Conservation (phyloP, 2,888 invertebrate species). For the Chorisops tibialis region DNA sequence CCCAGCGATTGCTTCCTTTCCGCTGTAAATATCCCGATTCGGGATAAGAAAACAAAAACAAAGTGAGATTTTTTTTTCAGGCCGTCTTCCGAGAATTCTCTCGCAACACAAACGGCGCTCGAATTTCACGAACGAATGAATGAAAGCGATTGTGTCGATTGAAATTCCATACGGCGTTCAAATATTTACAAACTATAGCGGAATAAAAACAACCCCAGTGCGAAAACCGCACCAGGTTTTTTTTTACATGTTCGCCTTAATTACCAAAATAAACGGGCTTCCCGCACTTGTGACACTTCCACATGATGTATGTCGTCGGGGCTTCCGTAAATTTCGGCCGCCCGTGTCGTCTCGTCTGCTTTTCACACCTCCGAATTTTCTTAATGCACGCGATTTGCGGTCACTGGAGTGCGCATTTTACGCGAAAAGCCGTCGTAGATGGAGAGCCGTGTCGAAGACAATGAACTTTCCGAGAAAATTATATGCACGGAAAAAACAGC, state of each 20-base stretch:
- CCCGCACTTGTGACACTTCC: conserved; percentile 80
- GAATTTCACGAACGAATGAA: too few relatives aligned
- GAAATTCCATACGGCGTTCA: too few relatives aligned
- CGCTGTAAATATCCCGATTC: conserved; percentile 58
- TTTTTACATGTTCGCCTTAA: conserved; percentile 33
- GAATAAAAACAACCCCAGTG: too few relatives aligned
- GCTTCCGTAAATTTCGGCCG: not conserved
- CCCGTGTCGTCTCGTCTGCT: not conserved
- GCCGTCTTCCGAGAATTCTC: too few relatives aligned
- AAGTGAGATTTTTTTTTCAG: conserved; percentile 17
- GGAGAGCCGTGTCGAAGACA: conserved; percentile 20
- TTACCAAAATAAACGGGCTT: conserved; percentile 78
- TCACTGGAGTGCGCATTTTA: conserved; percentile 2
- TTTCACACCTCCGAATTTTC: not conserved
- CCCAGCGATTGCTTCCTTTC: conserved; percentile 83
- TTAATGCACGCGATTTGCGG: not conserved
- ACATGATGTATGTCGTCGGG: conserved; percentile 54
- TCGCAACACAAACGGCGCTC: too few relatives aligned
- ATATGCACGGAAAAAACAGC: conserved; percentile 10
- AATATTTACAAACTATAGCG: too few relatives aligned
- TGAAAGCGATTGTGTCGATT: too few relatives aligned
- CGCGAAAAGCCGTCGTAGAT: conserved; percentile 3
- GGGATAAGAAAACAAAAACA: not conserved
- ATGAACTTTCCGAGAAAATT: conserved; percentile 21
- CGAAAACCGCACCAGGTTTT: not conserved